Evolutionary conservation across 2,888 invertebrate genomes (phyloP), one percentile per base, ranked within the genome.

Genomic region (Crematogaster levior): DNA sequence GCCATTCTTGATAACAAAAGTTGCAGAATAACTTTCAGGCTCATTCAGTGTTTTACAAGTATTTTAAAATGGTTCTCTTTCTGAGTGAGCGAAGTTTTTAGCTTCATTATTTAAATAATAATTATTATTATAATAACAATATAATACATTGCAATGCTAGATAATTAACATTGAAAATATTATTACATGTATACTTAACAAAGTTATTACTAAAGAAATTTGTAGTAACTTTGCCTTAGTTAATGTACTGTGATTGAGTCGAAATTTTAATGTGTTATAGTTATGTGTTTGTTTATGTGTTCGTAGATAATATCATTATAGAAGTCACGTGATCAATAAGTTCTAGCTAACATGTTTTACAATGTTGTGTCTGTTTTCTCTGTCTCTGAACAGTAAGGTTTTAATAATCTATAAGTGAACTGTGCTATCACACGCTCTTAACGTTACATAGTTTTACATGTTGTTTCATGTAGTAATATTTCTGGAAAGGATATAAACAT

Each of bases 1-100:
- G 81, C 30, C 70, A 81, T 81, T 86, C 85, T 84, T 82, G 89
- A 87, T 89, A 88, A 81, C 80, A 58, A 48, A 82, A 68, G 48
- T 75, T 74, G 37, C 72, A 70, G 66, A 82, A 77, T 81, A 77
- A 61, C 48, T 81, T 58, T 80, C 77, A 70, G 34, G 43, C 51
- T 79, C 63, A 30, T 77, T 80, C 60, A 85, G 30, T 81, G 40
- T 61, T 21, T 80, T 80, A 53, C 43, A 51, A 82, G 48, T 81
- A 60, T 74, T 58, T 48, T 30, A 51, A 73, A 75, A 18, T 12
- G 43, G 12, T 56, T 56, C 27, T 63, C 3, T 46, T 24, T 72
- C 4, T 51, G 40, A 61, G 30, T 43, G 40, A 68, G n/a, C 68
- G 9, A 58, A 77, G 34, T 68, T 53, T 34, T 21, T 51, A n/a